Evolutionary conservation across 1,140 invertebrate genomes (phyloP), one percentile per base, ranked within the genome.

Genomic region (Drosophila lowei): DNA sequence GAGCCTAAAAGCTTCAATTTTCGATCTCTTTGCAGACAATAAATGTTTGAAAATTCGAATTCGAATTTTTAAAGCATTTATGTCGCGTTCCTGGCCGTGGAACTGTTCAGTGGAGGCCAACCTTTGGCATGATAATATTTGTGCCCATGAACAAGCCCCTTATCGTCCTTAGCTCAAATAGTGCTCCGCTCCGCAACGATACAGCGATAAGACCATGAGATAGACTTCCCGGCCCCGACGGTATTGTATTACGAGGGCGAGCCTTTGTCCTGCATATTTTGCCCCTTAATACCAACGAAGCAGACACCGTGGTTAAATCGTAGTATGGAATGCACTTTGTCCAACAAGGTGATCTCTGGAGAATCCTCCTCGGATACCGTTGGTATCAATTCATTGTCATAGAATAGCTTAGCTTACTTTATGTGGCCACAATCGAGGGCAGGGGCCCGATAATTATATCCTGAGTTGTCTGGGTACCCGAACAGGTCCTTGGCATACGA

Each of bases 71-170:
- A n/a, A 23, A 23, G 21, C 21, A 23, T 2, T 97, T 2, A 97
- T 93, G 48, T 95, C 94, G 55, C 95, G 93, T 92, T 99, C 98
- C 92, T 98, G 95, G 6, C 98, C 98, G 92, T 99, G 98, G 91
- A 99, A 99, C 90, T 99, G 98, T 93, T 99, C 98, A 1, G 99
- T 97, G 7, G 96, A 97, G n/a, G 1, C 97, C 98, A 42, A 99
- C 93, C 94, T 98, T 97, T 3, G 96, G 21, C 21, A 23, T 23
- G 21, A 3, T 3, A 23, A 23, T 23, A 23, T 23, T 2, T 23
- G 21, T 23, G 21, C 21, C 21, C 21, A 23, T 23, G 2, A 23
- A 23, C 49, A 91, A 56, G 13, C n/a, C 75, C 3, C 76, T 59
- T 9, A 91, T 47, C 44, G 65, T 63, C 63, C 79, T 90, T 91